These are phyloP conservation scores for Hemicordylus capensis DNA, from an alignment of 2,113 vertebrate genomes.

Conservation along the genomic window DNA sequence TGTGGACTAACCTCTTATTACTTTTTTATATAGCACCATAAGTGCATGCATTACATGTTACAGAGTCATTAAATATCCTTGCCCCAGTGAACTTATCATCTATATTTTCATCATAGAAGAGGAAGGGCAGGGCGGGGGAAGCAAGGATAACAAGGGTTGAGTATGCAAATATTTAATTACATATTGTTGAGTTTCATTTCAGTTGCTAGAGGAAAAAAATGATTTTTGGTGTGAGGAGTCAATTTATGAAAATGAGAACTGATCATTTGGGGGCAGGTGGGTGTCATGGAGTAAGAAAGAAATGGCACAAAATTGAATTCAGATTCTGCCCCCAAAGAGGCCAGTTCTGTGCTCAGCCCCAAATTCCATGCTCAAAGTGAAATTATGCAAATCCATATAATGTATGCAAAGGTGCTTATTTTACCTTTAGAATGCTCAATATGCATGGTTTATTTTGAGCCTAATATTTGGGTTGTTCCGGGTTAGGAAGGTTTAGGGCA, in stretches of 20 bases:
- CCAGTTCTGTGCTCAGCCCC: neutral
- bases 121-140: neutral
- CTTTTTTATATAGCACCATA: neutral
- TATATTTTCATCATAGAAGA: neutral
- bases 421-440: neutral
- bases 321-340: neutral
- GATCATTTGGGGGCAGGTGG: too few relatives aligned
- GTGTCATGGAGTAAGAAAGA: neutral
- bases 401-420: neutral
- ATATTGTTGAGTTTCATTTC: neutral
- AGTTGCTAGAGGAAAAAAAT: neutral
- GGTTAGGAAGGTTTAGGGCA: neutral
- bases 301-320: neutral
- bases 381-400: neutral
- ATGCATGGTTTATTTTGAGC: neutral
- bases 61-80: neutral
- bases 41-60: too few relatives aligned
- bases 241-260: neutral
- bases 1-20: neutral
- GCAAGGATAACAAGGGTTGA: neutral
- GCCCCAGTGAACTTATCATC: neutral
- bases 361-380: neutral
- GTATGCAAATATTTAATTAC: neutral
- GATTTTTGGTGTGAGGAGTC: neutral
- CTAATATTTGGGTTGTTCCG: neutral